Percentiles rank a stretch among this genome's conserved stretches.
Evolutionary conservation across 1,140 invertebrate genomes (phyloP).

Genomic region (Eulimnadia texana): DNA sequence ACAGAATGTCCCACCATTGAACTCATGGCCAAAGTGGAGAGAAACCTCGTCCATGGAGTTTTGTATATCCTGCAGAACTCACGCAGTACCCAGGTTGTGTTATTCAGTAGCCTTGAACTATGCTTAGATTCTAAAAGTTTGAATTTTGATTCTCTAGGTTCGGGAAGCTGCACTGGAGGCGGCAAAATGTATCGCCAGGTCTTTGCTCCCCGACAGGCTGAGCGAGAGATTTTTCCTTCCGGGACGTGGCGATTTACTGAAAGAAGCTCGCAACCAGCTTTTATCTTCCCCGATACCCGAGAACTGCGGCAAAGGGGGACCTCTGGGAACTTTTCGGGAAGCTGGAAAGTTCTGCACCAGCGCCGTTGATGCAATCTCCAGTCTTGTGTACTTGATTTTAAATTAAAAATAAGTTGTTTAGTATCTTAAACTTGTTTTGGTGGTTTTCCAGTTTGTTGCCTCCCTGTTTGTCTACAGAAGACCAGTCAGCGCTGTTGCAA

Average conservation of each 20-base stretch:
- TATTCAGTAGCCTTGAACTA: too few species aligned
- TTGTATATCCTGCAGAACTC: neutral
- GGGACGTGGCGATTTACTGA: constrained; percentile 2
- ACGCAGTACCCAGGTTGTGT: neutral
- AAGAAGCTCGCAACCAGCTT: constrained; percentile 2
- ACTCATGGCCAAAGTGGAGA: constrained; percentile 4
- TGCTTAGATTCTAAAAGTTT: too few species aligned
- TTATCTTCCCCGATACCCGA: neutral
- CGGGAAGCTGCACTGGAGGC: constrained; percentile 2
- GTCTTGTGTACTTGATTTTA: neutral
- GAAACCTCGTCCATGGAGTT: neutral
- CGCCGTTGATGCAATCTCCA: neutral
- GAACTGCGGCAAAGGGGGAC: neutral
- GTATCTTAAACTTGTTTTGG: neutral
- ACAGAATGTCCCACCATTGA: neutral
- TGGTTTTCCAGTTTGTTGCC: neutral
- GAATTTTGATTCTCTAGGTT: neutral
- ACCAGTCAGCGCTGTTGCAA: constrained; percentile 1
- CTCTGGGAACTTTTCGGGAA: neutral
- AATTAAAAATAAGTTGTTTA: too few species aligned
- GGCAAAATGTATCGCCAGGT: neutral
- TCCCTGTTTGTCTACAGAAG: neutral
- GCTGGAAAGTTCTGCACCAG: neutral
- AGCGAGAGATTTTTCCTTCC: neutral
- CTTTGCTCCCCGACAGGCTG: constrained; percentile 1